Percentiles rank a stretch among this genome's conserved stretches.
These are phyloP conservation scores for Apis dorsata DNA, from an alignment of 1,140 invertebrate species.

Conservation along the genomic window DNA sequence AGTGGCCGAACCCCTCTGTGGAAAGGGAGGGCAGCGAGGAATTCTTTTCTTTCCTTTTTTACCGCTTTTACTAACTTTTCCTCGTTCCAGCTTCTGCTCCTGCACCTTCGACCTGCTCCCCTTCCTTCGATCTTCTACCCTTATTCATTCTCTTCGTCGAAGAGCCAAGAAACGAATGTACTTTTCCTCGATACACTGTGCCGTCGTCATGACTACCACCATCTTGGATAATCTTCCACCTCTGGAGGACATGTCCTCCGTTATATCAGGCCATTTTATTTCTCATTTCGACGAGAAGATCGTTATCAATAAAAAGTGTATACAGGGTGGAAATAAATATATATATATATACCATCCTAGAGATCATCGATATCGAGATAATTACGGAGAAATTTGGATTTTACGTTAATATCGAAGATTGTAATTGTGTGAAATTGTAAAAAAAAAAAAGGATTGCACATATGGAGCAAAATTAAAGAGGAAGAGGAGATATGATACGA, in stretches of 20 bases:
- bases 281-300: constrained; percentile 2
- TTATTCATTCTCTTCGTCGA: constrained; percentile 21
- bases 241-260: constrained; percentile 52
- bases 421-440: too few species aligned
- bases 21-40: neutral
- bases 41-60: neutral
- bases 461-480: neutral
- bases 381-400: too few species aligned
- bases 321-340: too few species aligned
- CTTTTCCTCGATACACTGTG: constrained; percentile 62
- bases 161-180: constrained; percentile 56
- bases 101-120: constrained; percentile 7
- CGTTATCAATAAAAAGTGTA: neutral
- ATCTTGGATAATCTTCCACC: constrained; percentile 61
- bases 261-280: constrained; percentile 57
- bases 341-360: too few species aligned
- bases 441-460: neutral
- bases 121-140: constrained; percentile 25
- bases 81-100: constrained; percentile 5
- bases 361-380: too few species aligned
- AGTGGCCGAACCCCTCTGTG: constrained; percentile 19
- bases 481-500: too few species aligned
- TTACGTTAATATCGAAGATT: too few species aligned
- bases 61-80: neutral
- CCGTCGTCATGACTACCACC: constrained; percentile 68